These are phyloP conservation scores for Anguilla rostrata DNA, from an alignment of 2,113 vertebrate genomes.

Conservation along the genomic window DNA sequence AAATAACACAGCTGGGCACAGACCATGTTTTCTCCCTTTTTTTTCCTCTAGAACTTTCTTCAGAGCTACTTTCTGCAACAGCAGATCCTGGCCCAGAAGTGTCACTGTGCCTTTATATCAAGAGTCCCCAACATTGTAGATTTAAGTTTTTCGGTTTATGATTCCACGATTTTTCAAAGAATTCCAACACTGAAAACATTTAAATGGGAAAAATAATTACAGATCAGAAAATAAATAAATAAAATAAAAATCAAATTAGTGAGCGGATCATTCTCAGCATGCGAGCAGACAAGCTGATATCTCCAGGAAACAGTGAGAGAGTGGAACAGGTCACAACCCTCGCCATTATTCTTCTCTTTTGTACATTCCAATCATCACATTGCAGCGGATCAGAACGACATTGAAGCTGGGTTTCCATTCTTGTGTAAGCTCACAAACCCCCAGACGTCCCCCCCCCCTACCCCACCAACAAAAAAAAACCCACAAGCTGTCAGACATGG, in stretches of 20 bases:
- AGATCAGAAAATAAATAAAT: background rate
- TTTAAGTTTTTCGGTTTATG: constrained; percentile 31
- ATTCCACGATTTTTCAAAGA: constrained; percentile 43
- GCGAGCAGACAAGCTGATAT: constrained; percentile 32
- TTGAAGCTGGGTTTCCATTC: background rate
- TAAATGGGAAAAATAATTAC: constrained; percentile 13
- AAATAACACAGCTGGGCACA: constrained; percentile 26
- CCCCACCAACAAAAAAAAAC: background rate
- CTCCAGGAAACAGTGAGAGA: constrained; percentile 28
- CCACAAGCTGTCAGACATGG: background rate
- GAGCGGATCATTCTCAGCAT: constrained; percentile 30
- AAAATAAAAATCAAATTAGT: constrained; percentile 37
- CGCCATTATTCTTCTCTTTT: background rate
- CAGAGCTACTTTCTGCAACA: constrained; percentile 34
- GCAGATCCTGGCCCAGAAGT: constrained; percentile 50
- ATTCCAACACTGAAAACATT: constrained; percentile 36
- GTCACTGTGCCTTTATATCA: constrained; percentile 39
- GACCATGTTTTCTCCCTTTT: constrained; percentile 16
- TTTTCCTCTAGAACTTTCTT: constrained; percentile 25
- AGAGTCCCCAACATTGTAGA: constrained; percentile 27
- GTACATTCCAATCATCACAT: background rate
- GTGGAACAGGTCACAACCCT: constrained; percentile 1
- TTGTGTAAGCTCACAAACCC: background rate
- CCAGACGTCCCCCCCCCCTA: background rate
- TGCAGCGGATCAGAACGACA: background rate